Conservation (phyloP, 2,888 invertebrate genomes). For the Drosophila heteroneura region DNA sequence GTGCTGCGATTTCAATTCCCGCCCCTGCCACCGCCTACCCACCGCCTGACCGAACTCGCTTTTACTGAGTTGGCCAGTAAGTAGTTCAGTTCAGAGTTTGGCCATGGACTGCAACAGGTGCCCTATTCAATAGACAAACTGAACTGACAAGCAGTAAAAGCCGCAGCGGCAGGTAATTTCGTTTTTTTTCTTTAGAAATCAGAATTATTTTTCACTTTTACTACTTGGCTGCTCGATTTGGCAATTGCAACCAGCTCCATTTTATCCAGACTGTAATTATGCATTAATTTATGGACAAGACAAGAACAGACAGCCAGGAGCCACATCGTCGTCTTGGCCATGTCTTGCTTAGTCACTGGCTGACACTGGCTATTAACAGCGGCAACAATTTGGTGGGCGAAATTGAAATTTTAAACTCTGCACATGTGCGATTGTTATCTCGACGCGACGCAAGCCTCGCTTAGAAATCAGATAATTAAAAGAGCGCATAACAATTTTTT, state of each 20-base stretch:
- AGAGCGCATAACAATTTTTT: slow-evolving; percentile 11
- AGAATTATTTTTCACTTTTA: slow-evolving; percentile 67
- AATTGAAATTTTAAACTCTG: slow-evolving; percentile 66
- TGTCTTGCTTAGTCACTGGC: slow-evolving; percentile 65
- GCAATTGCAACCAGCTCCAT: slow-evolving; percentile 8
- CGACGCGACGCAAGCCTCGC: slow-evolving; percentile 23
- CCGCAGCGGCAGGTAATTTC: slow-evolving; percentile 5
- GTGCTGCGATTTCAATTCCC: slow-evolving; percentile 28
- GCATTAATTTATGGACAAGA: slow-evolving; percentile 68
- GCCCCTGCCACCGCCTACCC: not conserved
- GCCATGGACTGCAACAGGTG: slow-evolving; percentile 52
- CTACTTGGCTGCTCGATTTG: slow-evolving; percentile 39
- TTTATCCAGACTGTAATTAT: slow-evolving; percentile 45
- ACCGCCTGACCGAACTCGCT: not conserved
- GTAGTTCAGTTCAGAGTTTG: slow-evolving; percentile 7
- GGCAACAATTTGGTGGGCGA: slow-evolving; percentile 68
- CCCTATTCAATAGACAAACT: slow-evolving; percentile 60
- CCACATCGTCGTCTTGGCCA: slow-evolving; percentile 16
- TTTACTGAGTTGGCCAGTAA: slow-evolving; percentile 14
- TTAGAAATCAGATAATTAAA: slow-evolving; percentile 77
- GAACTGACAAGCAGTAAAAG: not conserved
- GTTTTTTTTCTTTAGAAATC: slow-evolving; percentile 38
- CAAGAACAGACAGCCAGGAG: slow-evolving; percentile 52
- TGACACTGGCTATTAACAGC: slow-evolving; percentile 62
- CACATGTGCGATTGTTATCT: slow-evolving; percentile 50